Conservation (phyloP, 2,888 invertebrate genomes). For the Watsonalla binaria region DNA sequence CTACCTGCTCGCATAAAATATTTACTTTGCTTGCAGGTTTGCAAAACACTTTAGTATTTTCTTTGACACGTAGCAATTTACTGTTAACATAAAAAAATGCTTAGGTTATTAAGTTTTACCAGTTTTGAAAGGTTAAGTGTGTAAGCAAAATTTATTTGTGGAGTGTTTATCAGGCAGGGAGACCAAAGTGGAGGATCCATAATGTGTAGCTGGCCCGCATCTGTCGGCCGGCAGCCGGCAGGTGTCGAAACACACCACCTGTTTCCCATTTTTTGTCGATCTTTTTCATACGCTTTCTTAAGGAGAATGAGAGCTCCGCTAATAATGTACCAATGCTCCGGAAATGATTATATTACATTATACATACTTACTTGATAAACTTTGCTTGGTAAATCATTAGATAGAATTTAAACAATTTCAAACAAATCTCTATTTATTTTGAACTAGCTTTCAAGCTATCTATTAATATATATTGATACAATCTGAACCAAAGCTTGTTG, state of each 20-base stretch:
- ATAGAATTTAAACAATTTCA: too few species aligned
- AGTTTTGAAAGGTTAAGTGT: not conserved
- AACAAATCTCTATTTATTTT: too few species aligned
- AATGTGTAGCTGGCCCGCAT: slow-evolving; percentile 11
- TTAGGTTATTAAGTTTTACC: not conserved
- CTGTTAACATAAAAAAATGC: too few species aligned
- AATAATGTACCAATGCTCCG: not conserved
- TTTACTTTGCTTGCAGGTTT: too few species aligned
- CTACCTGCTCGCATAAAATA: too few species aligned
- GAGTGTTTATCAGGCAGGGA: not conserved
- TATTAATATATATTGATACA: too few species aligned
- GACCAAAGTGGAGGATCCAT: not conserved
- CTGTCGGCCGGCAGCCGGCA: slow-evolving; percentile 28
- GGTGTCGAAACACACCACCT: slow-evolving; percentile 57
- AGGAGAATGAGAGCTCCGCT: slow-evolving; percentile 1
- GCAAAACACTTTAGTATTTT: too few species aligned
- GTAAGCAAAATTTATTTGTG: not conserved
- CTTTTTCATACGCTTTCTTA: slow-evolving; percentile 27
- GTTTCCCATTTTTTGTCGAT: slow-evolving; percentile 59
- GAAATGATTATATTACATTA: not conserved
- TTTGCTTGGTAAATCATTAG: too few species aligned
- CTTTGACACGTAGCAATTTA: too few species aligned
- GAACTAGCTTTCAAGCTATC: too few species aligned
- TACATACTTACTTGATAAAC: not conserved
- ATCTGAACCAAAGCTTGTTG: too few species aligned